Evolutionary conservation across 2,888 invertebrate genomes (phyloP), one percentile per base, ranked within the genome.

Genomic region (Caenorhabditis sp.): DNA sequence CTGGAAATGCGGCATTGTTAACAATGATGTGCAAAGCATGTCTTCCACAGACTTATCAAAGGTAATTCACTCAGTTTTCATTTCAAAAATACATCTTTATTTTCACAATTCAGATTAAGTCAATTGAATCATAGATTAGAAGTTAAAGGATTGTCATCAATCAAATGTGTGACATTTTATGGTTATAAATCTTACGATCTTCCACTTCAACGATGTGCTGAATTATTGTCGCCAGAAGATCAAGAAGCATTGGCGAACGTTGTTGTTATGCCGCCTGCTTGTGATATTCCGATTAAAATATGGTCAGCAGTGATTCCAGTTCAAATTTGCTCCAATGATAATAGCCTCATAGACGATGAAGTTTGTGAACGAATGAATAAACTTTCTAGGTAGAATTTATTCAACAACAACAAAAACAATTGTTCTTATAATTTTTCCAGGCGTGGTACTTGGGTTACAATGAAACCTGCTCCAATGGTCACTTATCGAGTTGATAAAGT

Each of bases 271-370:
- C 78, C 78, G 1, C 67, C 76, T 0, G 71, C 66, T 26, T 23
- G 62, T 3, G 69, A 70, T 59, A 66, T 78, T 31, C 76, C 78
- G 21, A 23, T 58, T 2, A 23, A 72, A 27, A 63, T 75, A 24
- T 78, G 78, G 75, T 58, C 71, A 1, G 55, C 53, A 14, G 61
- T 78, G 0, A 68, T 75, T 37, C 78, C 78, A 6, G 72, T 78
- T 0, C 73, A 78, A 26, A 57, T 73, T 8, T 65, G 65, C 37
- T 64, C 67, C 1, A 62, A 54, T 31, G 75, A 65, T 10, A 66
- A 72, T n/a, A 58, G 63, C 0, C 14, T 43, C 1, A 43, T 71
- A 19, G 77, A 77, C n/a, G 68, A 72, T 26, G 67, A 72, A 58
- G 72, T 72, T 14, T 62, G 58, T 17, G 72, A 65, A 31, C 14